These are phyloP conservation scores for Hesperia comma DNA, from an alignment of 2,888 invertebrate species.

Conservation along the genomic window DNA sequence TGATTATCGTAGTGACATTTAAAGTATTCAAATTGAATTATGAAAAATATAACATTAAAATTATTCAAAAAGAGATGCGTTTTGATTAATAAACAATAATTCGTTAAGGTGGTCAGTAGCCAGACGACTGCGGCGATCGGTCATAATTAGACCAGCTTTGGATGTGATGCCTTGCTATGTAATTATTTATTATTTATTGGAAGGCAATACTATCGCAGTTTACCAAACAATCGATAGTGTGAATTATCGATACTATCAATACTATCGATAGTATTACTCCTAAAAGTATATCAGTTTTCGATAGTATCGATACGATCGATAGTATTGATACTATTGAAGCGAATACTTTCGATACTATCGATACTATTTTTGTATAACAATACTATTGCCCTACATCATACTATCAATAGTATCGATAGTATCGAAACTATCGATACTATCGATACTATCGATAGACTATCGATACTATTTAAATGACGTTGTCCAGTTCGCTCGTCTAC, in stretches of 20 bases:
- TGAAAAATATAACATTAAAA: no score
- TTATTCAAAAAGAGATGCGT: no score
- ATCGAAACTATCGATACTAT: conserved; percentile 6
- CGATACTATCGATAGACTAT: conserved; percentile 8
- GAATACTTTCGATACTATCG: conserved; percentile 6
- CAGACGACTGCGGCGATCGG: no score
- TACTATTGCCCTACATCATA: background rate
- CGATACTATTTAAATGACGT: no score
- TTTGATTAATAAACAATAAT: no score
- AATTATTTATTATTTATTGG: background rate
- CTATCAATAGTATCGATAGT: background rate
- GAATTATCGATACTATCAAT: conserved; percentile 1
- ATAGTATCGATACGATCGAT: conserved; percentile 15
- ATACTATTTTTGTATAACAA: conserved; percentile 5
- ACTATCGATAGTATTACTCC: conserved; percentile 14
- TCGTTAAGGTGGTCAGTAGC: no score
- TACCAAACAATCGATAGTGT: background rate
- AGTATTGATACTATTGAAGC: no score
- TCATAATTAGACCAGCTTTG: no score
- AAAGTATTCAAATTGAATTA: no score
- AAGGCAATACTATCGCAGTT: conserved; percentile 8
- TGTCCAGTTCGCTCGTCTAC: no score
- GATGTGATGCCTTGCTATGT: background rate
- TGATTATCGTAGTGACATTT: no score
- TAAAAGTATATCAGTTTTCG: conserved; percentile 11